These are phyloP conservation scores for Acanthosoma haemorrhoidale DNA, from an alignment of 2,888 invertebrate genomes.

Conservation along the genomic window DNA sequence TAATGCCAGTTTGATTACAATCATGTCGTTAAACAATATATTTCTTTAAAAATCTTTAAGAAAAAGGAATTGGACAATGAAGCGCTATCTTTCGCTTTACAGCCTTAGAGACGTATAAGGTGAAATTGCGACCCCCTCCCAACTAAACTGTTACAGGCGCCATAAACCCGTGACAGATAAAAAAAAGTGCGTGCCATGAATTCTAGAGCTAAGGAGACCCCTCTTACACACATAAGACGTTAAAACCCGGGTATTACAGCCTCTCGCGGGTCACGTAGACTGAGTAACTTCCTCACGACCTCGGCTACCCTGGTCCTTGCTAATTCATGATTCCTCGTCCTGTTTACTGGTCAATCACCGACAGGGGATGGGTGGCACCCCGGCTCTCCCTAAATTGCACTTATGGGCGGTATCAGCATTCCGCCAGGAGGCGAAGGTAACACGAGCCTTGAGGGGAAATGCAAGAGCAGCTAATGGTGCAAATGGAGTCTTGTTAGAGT, in stretches of 20 bases:
- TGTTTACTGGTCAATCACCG: background rate
- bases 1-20: no score
- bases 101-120: background rate
- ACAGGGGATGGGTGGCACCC: no score
- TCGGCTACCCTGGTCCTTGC: no score
- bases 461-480: background rate
- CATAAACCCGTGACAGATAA: background rate
- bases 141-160: background rate
- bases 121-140: background rate
- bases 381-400: no score
- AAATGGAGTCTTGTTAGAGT: background rate
- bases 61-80: no score
- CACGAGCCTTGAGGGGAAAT: background rate
- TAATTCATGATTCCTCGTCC: background rate
- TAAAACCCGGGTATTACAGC: background rate
- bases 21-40: no score
- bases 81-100: no score
- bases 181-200: conserved; percentile 5
- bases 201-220: background rate
- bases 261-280: background rate
- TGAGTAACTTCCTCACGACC: background rate
- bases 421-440: background rate
- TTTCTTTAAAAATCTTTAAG: no score
- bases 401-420: no score
- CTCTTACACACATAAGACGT: background rate